These are phyloP conservation scores for Geotrypetes seraphini DNA, from an alignment of 2,797 vertebrate genomes.

Conservation along the genomic window DNA sequence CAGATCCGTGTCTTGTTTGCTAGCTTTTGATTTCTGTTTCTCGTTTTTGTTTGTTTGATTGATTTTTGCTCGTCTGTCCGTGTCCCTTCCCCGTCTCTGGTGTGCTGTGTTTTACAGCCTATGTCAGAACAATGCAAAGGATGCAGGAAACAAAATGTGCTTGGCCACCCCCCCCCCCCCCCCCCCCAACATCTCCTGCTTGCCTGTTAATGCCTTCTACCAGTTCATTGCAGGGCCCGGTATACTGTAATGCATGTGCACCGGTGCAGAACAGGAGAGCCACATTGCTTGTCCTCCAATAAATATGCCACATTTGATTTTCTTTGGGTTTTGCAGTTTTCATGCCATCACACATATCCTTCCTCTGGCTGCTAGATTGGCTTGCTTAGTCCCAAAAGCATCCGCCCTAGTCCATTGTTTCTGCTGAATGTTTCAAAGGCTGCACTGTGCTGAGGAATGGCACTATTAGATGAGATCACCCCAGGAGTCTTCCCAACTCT, in stretches of 20 bases:
- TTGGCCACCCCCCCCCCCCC: too few relatives aligned
- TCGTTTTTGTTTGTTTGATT: conserved; percentile 34
- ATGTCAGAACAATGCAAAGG: conserved; percentile 33
- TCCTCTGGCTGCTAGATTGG: conserved; percentile 52
- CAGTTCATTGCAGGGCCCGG: conserved; percentile 46
- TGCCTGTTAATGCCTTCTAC: conserved; percentile 44
- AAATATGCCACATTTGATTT: too few relatives aligned
- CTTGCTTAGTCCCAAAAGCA: conserved; percentile 45
- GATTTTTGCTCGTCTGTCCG: conserved; percentile 46
- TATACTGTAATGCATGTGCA: conserved; percentile 30
- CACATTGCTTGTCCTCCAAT: too few relatives aligned
- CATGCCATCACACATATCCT: conserved; percentile 38
- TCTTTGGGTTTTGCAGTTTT: conserved; percentile 38
- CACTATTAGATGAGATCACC: too few relatives aligned
- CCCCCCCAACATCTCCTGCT: conserved; percentile 28
- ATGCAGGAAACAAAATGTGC: conserved; percentile 25
- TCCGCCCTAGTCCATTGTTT: conserved; percentile 12
- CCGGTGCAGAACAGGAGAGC: too few relatives aligned
- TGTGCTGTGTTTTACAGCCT: conserved; percentile 51
- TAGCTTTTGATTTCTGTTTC: conserved; percentile 13
- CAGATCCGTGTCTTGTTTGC: conserved; percentile 70
- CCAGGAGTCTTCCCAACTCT: conserved; percentile 15
- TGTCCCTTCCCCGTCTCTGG: conserved; percentile 47
- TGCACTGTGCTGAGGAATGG: conserved; percentile 39
- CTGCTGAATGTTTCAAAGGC: conserved; percentile 26